A percentile compares a stretch with the other conserved stretches of the same genome.
Conservation (phyloP, 2,888 invertebrate species). For the Vesta saturnalis region DNA sequence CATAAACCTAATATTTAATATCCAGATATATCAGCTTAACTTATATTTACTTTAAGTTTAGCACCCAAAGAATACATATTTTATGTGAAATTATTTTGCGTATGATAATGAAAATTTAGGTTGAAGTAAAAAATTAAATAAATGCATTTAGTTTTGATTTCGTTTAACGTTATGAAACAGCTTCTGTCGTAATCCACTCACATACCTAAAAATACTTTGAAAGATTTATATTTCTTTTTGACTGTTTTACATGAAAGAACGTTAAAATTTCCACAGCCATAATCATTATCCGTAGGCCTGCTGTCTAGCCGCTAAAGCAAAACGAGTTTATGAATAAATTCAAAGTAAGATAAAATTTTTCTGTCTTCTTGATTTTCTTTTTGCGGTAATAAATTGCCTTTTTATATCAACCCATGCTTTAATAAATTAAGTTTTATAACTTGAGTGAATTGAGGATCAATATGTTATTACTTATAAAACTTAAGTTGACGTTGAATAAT, state of each 20-base stretch:
- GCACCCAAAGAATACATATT: neutral
- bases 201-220: neutral
- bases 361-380: neutral
- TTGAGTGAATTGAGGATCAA: neutral
- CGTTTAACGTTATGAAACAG: neutral
- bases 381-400: neutral
- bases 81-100: neutral
- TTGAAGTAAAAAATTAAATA: neutral
- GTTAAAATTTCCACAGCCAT: neutral
- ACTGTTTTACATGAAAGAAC: neutral
- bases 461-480: neutral
- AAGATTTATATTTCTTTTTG: neutral
- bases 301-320: constrained; percentile 1
- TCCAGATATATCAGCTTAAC: too few relatives aligned
- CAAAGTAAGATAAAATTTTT: neutral
- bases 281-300: neutral
- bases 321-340: constrained; percentile 1
- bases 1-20: too few relatives aligned
- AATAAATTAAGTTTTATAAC: neutral
- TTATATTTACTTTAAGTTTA: too few relatives aligned
- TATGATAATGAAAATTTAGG: neutral
- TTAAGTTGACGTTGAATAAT: neutral
- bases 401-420: neutral
- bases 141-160: constrained; percentile 1
- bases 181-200: constrained; percentile 1